These are phyloP conservation scores for Penelope pileata DNA, from an alignment of 2,113 vertebrate genomes.

Conservation along the genomic window DNA sequence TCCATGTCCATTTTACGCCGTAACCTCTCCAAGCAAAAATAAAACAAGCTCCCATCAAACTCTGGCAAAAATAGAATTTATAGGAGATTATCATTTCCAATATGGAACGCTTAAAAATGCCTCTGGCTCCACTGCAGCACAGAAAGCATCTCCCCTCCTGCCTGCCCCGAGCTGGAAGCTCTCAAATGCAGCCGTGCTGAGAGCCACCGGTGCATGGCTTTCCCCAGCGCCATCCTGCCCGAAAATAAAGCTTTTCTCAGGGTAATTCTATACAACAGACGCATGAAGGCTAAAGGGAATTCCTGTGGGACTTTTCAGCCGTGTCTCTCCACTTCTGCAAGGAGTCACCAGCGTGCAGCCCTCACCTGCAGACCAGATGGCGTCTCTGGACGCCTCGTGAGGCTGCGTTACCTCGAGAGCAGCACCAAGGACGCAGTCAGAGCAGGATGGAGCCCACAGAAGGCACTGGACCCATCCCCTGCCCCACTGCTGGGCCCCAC, in stretches of 20 bases:
- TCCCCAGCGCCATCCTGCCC: background rate
- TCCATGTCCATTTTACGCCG: background rate
- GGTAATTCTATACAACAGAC: accelerated
- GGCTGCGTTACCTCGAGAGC: too few species aligned
- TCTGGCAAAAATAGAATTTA: background rate
- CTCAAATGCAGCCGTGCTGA: background rate
- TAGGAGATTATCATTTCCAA: background rate
- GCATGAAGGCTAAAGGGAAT: background rate
- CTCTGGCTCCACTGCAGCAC: background rate
- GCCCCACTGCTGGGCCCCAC: too few species aligned
- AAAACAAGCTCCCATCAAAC: background rate
- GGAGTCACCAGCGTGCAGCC: accelerated
- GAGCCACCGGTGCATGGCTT: background rate
- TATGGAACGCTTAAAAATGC: accelerated
- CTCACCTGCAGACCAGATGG: background rate
- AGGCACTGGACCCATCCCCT: background rate
- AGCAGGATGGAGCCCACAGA: background rate
- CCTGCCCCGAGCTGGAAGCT: background rate
- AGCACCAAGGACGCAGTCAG: background rate
- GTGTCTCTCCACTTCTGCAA: background rate
- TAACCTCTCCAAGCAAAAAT: background rate
- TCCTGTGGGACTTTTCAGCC: background rate
- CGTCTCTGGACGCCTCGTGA: background rate
- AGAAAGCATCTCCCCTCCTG: background rate
- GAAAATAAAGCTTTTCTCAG: background rate